Conservation (phyloP, 64 coral and sea anemone species). For the Orbicella faveolata region DNA sequence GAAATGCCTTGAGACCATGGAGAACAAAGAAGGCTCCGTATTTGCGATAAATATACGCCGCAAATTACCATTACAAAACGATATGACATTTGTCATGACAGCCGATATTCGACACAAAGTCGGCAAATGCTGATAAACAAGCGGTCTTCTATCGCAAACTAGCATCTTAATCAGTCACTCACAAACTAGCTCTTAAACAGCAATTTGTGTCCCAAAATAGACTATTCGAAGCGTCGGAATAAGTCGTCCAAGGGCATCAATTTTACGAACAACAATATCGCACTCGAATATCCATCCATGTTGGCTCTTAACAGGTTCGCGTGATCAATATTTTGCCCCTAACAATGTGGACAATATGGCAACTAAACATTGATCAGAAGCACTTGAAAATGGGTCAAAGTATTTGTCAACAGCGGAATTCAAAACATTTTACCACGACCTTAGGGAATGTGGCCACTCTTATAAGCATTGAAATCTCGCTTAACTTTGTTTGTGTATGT, state of each 20-base stretch:
- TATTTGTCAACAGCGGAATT: not conserved
- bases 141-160: not conserved
- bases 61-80: constrained; percentile 31
- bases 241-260: not conserved
- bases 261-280: not conserved
- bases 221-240: not conserved
- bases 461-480: constrained; percentile 9
- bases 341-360: not conserved
- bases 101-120: not conserved
- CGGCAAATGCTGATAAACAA: constrained; percentile 28
- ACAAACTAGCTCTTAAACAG: not conserved
- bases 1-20: constrained; percentile 1
- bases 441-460: not conserved
- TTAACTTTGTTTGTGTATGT: constrained; percentile 30
- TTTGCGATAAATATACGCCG: not conserved
- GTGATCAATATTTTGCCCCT: constrained; percentile 10
- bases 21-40: constrained; percentile 15
- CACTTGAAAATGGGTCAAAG: constrained; percentile 15
- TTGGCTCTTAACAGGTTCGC: not conserved
- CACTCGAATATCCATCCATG: not conserved
- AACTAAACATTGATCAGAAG: not conserved
- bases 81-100: not conserved
- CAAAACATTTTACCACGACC: constrained; percentile 2
- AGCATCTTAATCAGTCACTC: not conserved
- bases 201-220: not conserved